Evolutionary conservation across 2,888 invertebrate genomes (phyloP).

Genomic region (Pachydiplax longipennis): DNA sequence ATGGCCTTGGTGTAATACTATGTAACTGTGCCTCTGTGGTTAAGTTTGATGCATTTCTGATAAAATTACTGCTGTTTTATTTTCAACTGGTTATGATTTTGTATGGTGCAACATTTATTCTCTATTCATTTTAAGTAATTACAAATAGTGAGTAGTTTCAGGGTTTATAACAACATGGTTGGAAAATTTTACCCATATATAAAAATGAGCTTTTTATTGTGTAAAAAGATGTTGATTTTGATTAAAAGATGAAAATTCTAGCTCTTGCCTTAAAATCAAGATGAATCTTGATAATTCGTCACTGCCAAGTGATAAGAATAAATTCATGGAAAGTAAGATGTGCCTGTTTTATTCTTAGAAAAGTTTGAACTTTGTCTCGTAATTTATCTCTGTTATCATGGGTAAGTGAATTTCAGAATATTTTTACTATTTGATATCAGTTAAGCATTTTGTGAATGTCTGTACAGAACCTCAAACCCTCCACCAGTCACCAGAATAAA

Average conservation of each 20-base stretch:
- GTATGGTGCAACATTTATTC: neutral
- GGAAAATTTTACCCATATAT: neutral
- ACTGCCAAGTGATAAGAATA: conserved; percentile 41
- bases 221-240: conserved; percentile 3
- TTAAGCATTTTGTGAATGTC: too few relatives aligned
- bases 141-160: conserved; percentile 29
- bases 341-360: too few relatives aligned
- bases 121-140: conserved; percentile 7
- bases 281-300: conserved; percentile 32
- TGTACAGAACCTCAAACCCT: too few relatives aligned
- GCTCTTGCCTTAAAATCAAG: conserved; percentile 40
- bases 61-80: neutral
- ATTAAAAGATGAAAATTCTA: conserved; percentile 19
- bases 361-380: too few relatives aligned
- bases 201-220: conserved; percentile 27
- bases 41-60: conserved; percentile 29
- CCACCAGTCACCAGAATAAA: too few relatives aligned
- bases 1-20: conserved; percentile 11
- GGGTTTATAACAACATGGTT: neutral
- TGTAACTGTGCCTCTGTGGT: conserved; percentile 33
- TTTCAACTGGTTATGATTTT: neutral
- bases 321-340: neutral
- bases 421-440: too few relatives aligned
- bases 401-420: too few relatives aligned
- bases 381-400: too few relatives aligned